Conservation (phyloP, 2,797 vertebrate genomes). For the Sebastes minor region DNA sequence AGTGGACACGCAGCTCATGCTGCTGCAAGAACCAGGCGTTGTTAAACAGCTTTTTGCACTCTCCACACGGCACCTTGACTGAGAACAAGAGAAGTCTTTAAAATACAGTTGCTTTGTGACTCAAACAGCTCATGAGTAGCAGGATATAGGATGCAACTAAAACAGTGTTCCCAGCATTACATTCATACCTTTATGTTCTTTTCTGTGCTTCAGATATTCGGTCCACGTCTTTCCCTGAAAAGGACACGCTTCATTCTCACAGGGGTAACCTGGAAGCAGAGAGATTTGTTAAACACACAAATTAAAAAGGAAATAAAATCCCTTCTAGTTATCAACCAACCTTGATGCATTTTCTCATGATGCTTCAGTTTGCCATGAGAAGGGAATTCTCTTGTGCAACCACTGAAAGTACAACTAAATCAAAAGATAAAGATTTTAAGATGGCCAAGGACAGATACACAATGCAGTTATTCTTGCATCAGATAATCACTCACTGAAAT, state of each 20-base stretch:
- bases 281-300: background rate
- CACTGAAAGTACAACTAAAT: constrained; percentile 84
- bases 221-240: constrained; percentile 92
- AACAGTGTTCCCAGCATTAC: background rate
- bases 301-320: accelerated
- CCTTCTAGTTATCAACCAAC: constrained; percentile 58
- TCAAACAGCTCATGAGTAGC: background rate
- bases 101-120: background rate
- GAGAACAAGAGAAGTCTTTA: background rate
- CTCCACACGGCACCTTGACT: constrained; percentile 79
- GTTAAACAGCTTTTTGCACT: constrained; percentile 86
- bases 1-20: constrained; percentile 85
- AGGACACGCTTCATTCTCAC: constrained; percentile 84
- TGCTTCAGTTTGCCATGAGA: constrained; percentile 81
- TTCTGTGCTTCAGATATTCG: constrained; percentile 86
- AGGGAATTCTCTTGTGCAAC: constrained; percentile 84
- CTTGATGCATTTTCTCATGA: constrained; percentile 88
- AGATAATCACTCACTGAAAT: constrained; percentile 84
- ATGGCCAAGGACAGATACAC: background rate
- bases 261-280: constrained; percentile 85
- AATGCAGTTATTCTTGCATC: background rate
- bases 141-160: background rate
- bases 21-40: constrained; percentile 83
- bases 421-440: background rate
- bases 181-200: constrained; percentile 84